phyloP scores from a whole-genome alignment of 1,140 invertebrate species.

The Sarcophaga peregrina region DNA sequence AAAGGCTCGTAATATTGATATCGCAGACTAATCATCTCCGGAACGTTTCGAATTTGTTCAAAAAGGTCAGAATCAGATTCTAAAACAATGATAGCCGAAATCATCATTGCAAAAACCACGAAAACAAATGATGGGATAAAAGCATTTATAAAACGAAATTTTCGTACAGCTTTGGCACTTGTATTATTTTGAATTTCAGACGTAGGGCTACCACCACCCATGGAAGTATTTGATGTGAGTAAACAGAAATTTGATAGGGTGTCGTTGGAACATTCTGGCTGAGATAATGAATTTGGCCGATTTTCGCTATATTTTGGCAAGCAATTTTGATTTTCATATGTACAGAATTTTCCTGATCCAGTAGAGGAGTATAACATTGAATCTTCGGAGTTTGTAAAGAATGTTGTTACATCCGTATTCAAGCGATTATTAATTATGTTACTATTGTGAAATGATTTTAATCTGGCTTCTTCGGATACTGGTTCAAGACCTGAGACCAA shows the following conservation, averaged over 20 bases:
- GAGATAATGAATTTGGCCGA: conserved; percentile 50
- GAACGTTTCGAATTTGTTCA: conserved; percentile 76
- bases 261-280: conserved; percentile 64
- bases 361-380: conserved; percentile 81
- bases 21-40: conserved; percentile 81
- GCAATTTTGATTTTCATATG: conserved; percentile 68
- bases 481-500: conserved; percentile 69
- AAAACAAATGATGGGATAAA: conserved; percentile 80
- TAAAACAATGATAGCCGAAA: conserved; percentile 73
- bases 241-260: not conserved
- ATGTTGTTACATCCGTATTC: conserved; percentile 47
- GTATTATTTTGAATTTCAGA: conserved; percentile 47
- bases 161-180: conserved; percentile 60
- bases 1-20: conserved; percentile 85
- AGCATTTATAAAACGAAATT: conserved; percentile 74
- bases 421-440: not conserved
- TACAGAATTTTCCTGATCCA: conserved; percentile 46
- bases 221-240: conserved; percentile 48
- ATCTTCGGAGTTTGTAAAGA: conserved; percentile 78
- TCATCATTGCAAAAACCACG: conserved; percentile 74
- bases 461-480: conserved; percentile 71
- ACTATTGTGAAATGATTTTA: conserved; percentile 52
- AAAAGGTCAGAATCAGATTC: conserved; percentile 81
- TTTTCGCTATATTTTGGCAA: conserved; percentile 52
- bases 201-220: conserved; percentile 34